Percentiles rank a stretch among this genome's conserved stretches.
phyloP scores from a whole-genome alignment of 2,888 invertebrate genomes.

The Parelbella ahira region DNA sequence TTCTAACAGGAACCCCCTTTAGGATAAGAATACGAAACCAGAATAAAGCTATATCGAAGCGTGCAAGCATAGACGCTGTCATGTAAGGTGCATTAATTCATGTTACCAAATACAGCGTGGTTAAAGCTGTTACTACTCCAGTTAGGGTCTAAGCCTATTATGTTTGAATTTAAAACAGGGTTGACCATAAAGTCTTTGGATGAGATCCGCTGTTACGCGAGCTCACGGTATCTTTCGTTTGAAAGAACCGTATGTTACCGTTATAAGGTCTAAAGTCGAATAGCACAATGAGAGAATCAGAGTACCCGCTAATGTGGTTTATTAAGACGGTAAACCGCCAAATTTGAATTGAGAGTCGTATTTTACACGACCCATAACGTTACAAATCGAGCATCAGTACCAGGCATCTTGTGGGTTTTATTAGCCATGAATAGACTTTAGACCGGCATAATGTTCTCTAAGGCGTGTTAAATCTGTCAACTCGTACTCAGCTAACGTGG shows the following conservation, averaged over 20 bases:
- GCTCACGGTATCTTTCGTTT: background rate
- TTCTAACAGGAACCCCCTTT: conserved; percentile 14
- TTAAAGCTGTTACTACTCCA: conserved; percentile 26
- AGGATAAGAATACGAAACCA: conserved; percentile 16
- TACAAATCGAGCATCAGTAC: background rate
- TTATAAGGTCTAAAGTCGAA: conserved; percentile 1
- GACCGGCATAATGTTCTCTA: no score
- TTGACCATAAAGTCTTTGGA: conserved; percentile 30
- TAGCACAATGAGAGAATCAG: background rate
- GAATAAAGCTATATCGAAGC: conserved; percentile 15
- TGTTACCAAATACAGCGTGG: conserved; percentile 33
- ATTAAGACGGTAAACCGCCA: conserved; percentile 18
- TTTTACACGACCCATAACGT: conserved; percentile 3
- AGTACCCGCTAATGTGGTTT: conserved; percentile 8
- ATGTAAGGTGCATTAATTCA: conserved; percentile 21
- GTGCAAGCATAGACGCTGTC: conserved; percentile 1
- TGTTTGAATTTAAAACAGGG: conserved; percentile 30
- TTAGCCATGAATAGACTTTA: background rate
- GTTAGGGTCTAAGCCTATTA: conserved; percentile 35
- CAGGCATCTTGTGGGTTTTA: background rate
- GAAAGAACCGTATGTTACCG: background rate
- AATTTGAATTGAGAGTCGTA: conserved; percentile 17
- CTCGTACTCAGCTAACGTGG: no score
- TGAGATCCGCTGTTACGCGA: conserved; percentile 7
- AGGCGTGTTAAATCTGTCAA: no score